These are phyloP conservation scores for Eurystomus gularis DNA, from an alignment of 2,113 vertebrate genomes.

Conservation along the genomic window DNA sequence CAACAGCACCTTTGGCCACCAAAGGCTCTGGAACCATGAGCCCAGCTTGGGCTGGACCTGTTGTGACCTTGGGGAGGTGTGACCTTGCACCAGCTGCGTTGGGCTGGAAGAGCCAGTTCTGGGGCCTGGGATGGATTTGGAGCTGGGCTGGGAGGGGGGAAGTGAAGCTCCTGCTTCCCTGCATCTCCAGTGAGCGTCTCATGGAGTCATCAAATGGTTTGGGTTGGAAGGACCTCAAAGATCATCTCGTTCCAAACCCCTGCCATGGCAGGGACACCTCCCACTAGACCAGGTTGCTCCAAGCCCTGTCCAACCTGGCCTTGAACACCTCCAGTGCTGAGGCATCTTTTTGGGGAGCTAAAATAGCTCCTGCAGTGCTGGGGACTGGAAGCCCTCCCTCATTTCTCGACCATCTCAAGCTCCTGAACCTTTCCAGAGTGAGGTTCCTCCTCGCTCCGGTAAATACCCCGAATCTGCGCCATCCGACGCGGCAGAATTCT, in stretches of 20 bases:
- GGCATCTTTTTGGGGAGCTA: too few species aligned
- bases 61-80: background rate
- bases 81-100: background rate
- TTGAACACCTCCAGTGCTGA: too few species aligned
- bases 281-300: too few species aligned
- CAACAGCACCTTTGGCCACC: background rate
- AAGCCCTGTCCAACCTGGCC: too few species aligned
- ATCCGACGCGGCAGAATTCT: fast-evolving
- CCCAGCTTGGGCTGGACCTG: background rate
- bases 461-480: background rate
- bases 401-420: background rate
- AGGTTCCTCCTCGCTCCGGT: background rate
- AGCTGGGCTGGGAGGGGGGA: background rate
- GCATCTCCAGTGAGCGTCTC: background rate
- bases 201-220: too few species aligned
- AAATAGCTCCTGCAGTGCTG: too few species aligned
- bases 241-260: too few species aligned
- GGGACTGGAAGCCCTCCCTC: background rate
- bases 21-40: background rate
- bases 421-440: background rate
- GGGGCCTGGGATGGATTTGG: background rate
- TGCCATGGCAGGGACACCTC: too few species aligned
- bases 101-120: background rate
- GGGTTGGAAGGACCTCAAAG: too few species aligned
- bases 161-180: background rate